Evolutionary conservation across 1,140 invertebrate species (phyloP).

Genomic region (Drosophila novamexicana): DNA sequence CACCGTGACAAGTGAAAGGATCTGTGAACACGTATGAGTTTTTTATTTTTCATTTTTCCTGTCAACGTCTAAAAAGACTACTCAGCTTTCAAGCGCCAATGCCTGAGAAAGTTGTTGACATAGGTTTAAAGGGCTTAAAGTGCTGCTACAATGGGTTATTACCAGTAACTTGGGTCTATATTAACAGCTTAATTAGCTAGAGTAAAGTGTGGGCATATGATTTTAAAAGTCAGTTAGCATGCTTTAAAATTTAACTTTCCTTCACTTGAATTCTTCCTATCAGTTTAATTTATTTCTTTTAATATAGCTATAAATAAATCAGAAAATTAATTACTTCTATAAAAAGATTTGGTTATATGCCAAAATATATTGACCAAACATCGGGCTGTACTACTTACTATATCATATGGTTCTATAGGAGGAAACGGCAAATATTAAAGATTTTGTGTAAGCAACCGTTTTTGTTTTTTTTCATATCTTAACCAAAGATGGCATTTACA

Average conservation of each 20-base stretch:
- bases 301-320: too few relatives aligned
- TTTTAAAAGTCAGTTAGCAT: too few relatives aligned
- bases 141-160: neutral
- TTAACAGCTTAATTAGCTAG: neutral
- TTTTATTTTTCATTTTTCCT: constrained; percentile 14
- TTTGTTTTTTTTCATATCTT: too few relatives aligned
- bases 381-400: too few relatives aligned
- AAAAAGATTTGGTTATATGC: too few relatives aligned
- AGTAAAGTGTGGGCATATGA: neutral
- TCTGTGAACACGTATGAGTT: constrained; percentile 38
- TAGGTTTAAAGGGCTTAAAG: neutral
- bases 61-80: constrained; percentile 8
- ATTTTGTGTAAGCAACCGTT: too few relatives aligned
- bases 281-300: too few relatives aligned
- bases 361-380: too few relatives aligned
- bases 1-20: constrained; percentile 75
- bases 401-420: neutral
- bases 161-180: neutral
- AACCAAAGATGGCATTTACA: too few relatives aligned
- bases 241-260: too few relatives aligned
- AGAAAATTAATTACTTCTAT: too few relatives aligned
- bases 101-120: constrained; percentile 48
- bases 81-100: constrained; percentile 17
- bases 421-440: neutral
- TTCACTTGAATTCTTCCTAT: too few relatives aligned